Evolutionary conservation across 1,140 invertebrate species (phyloP).

Genomic region (Saccostrea echinata): DNA sequence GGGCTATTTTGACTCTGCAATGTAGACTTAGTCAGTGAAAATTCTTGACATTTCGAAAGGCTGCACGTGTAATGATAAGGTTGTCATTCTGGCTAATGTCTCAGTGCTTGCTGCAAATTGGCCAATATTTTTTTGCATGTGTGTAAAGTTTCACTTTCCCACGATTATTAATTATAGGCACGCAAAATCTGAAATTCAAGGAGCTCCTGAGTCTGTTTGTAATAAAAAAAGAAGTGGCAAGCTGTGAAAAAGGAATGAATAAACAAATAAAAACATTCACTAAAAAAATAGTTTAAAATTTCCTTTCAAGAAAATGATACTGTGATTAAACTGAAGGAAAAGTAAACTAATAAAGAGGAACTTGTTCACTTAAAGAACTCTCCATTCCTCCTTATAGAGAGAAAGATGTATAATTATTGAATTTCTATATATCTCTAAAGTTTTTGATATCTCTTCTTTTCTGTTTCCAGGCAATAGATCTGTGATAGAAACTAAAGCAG

Average conservation of each 20-base stretch:
- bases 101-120: not conserved
- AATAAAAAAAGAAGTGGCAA: constrained; percentile 12
- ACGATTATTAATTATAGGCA: constrained; percentile 30
- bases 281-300: not conserved
- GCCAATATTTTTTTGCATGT: not conserved
- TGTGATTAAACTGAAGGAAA: too few relatives aligned
- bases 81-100: constrained; percentile 36
- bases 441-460: too few relatives aligned
- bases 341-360: not conserved
- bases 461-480: too few relatives aligned
- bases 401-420: not conserved
- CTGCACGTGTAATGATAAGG: constrained; percentile 34
- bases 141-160: constrained; percentile 36
- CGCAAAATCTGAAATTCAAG: constrained; percentile 22
- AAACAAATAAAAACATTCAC: not conserved
- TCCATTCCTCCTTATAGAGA: not conserved
- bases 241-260: constrained; percentile 10
- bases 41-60: constrained; percentile 22
- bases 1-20: not conserved
- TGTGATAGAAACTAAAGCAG: too few relatives aligned
- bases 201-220: constrained; percentile 4
- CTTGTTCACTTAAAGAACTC: not conserved
- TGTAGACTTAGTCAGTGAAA: not conserved
- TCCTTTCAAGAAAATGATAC: not conserved
- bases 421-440: too few relatives aligned